A percentile compares a stretch with the other conserved stretches of the same genome.
These are phyloP conservation scores for Suncus etruscus DNA, from an alignment of 2,113 vertebrate genomes.

Conservation along the genomic window DNA sequence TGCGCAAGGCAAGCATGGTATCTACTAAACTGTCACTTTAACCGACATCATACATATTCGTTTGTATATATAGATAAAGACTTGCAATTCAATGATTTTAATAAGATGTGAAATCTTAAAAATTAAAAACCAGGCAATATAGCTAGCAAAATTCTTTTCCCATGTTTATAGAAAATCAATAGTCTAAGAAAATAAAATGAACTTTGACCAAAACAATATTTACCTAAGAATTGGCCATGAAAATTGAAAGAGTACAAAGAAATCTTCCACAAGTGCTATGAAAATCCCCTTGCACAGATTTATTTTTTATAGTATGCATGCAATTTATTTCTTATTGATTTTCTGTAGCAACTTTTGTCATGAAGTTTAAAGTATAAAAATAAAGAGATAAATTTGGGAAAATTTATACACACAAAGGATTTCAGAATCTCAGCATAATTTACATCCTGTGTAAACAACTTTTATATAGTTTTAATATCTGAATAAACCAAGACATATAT, in stretches of 20 bases:
- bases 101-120: too few species aligned
- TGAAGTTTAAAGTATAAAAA: conserved; percentile 45
- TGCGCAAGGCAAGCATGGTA: too few species aligned
- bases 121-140: neutral
- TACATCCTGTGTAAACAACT: conserved; percentile 20
- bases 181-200: neutral
- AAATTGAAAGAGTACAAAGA: conserved; percentile 38
- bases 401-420: neutral
- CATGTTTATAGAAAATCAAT: neutral
- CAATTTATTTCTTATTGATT: conserved; percentile 56
- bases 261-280: conserved; percentile 22
- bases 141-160: neutral
- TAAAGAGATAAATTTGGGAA: neutral
- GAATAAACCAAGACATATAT: conserved; percentile 13
- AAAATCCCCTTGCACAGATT: conserved; percentile 56
- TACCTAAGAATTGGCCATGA: neutral
- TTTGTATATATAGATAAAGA: too few species aligned
- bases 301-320: conserved; percentile 48
- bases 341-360: conserved; percentile 28
- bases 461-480: conserved; percentile 65
- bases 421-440: conserved; percentile 29
- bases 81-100: too few species aligned
- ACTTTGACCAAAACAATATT: neutral
- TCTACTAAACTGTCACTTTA: too few species aligned
- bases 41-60: too few species aligned